These are phyloP conservation scores for Chalcis sispes DNA, from an alignment of 2,888 invertebrate species.

Conservation along the genomic window DNA sequence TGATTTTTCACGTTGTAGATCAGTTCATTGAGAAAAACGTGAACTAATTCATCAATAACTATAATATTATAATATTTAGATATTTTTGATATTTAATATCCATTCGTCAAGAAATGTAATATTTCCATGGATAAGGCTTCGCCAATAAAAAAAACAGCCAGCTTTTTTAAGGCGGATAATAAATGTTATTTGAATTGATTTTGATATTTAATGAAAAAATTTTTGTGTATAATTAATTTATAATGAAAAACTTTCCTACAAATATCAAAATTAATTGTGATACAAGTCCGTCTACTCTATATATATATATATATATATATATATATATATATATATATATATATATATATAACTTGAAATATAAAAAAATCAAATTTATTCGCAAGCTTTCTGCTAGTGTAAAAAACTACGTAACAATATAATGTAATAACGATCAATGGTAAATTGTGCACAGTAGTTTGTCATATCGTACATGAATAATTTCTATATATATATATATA, in stretches of 20 bases:
- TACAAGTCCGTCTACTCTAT: no score
- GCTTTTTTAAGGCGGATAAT: slow-evolving; percentile 30
- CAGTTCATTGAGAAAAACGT: neutral
- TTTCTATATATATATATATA: neutral
- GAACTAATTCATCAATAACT: slow-evolving; percentile 13
- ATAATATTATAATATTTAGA: slow-evolving; percentile 4
- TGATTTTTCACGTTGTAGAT: slow-evolving; percentile 16
- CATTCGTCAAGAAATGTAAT: neutral
- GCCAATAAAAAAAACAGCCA: slow-evolving; percentile 29
- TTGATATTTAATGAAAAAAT: no score
- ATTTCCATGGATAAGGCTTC: slow-evolving; percentile 31
- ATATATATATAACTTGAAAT: no score
- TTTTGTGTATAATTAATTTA: no score
- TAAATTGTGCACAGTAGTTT: slow-evolving; percentile 48
- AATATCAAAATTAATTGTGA: no score
- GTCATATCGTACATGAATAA: slow-evolving; percentile 34
- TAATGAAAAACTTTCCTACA: no score
- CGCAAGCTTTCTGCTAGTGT: slow-evolving; percentile 34
- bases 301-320: no score
- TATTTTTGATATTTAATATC: slow-evolving; percentile 9
- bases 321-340: no score
- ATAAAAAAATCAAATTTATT: neutral
- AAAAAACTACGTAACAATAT: no score
- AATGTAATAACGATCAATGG: slow-evolving; percentile 27
- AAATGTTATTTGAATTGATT: neutral